Evolutionary conservation across 1,140 invertebrate species (phyloP), one percentile per base, ranked within the genome.

Genomic region (Mylabris phalerata): DNA sequence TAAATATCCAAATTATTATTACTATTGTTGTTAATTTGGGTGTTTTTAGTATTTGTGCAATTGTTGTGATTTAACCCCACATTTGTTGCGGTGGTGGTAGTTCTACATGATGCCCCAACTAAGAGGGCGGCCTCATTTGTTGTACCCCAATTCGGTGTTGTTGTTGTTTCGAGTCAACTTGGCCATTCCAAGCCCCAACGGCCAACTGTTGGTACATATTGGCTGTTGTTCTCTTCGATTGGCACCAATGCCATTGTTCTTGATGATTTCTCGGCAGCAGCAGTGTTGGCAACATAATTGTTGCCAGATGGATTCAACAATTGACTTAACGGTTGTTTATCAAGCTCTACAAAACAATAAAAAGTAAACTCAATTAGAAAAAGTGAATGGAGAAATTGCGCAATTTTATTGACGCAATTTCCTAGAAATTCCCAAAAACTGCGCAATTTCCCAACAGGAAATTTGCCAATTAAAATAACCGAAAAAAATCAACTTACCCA

Each of bases 181-280:
- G 89, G 89, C 89, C 89, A 92, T 76, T 93, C 89, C 75, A 82
- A 84, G 75, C 88, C 89, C 89, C 88, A 92, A 62, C 88, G 85
- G 71, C 87, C 87, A 70, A 90, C 87, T 67, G 84, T 82, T 75
- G 87, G 87, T 77, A 85, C 79, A 67, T 82, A 83, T 69, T 71
- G 51, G 73, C 64, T 67, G 75, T 75, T 56, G 70, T 73, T 71
- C 32, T 79, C 77, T 64, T 73, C 74, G 48, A 75, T 75, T 50
- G 75, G 75, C 40, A 73, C 64, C 68, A 73, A 7, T 72, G 64
- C 71, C 71, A 73, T 74, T 73, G 70, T 68, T 73, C 75, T 75
- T 75, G 77, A 67, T 72, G 67, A 73, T 71, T 69, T 74, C 74
- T 71, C 75, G 67, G 73, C 75, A 65, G 61, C 73, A 77, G 75